Evolutionary conservation across 1,140 invertebrate species (phyloP).

Genomic region (Lysiphlebus fabarum): DNA sequence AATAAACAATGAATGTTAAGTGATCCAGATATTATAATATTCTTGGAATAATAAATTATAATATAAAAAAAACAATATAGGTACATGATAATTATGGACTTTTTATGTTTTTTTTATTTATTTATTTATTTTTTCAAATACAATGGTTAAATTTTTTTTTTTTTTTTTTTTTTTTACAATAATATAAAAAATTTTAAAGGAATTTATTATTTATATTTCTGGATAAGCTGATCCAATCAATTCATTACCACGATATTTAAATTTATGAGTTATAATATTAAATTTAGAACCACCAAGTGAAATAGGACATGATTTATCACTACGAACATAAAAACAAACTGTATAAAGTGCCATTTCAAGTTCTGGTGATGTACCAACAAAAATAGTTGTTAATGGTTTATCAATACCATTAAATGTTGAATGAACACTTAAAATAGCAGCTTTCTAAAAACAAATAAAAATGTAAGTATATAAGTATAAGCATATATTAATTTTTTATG

Average conservation of each 20-base stretch:
- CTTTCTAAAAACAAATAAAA: conserved; percentile 65
- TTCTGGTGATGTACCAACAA: conserved; percentile 89
- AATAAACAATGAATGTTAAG: no score
- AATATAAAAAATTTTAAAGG: no score
- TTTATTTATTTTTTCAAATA: no score
- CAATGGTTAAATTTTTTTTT: no score
- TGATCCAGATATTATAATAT: no score
- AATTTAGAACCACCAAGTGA: conserved; percentile 68
- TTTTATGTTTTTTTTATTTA: no score
- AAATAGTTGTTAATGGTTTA: conserved; percentile 78
- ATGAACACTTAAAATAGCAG: conserved; percentile 71
- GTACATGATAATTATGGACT: no score
- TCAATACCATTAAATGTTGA: conserved; percentile 70
- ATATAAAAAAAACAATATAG: no score
- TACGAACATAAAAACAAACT: conserved; percentile 73
- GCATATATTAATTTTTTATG: not conserved
- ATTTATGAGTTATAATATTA: conserved; percentile 71
- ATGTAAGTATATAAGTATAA: conserved; percentile 5
- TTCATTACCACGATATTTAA: conserved; percentile 69
- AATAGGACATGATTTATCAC: conserved; percentile 69
- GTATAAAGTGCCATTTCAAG: conserved; percentile 89
- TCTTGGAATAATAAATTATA: no score
- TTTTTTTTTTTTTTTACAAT: no score
- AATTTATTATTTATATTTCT: conserved; percentile 58
- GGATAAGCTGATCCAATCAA: conserved; percentile 78